phyloP scores from a whole-genome alignment of 1,140 invertebrate species.

The Drepana arcuata region DNA sequence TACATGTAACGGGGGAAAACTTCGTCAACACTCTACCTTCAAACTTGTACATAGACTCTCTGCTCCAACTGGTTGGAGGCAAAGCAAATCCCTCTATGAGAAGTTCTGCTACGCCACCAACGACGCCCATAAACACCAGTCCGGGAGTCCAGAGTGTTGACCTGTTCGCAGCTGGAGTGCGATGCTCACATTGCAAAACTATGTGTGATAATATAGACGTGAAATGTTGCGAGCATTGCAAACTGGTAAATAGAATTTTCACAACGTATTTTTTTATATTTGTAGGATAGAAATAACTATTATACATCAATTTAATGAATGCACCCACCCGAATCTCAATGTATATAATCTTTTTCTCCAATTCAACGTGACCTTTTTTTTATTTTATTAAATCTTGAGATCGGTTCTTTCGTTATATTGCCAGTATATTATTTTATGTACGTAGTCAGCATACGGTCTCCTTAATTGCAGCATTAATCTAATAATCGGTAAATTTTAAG shows the following conservation, averaged over 20 bases:
- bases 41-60: slow-evolving; percentile 73
- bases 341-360: no score
- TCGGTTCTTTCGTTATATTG: no score
- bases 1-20: slow-evolving; percentile 38
- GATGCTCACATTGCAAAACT: slow-evolving; percentile 64
- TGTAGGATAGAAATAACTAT: no score
- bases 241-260: slow-evolving; percentile 64
- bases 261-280: no score
- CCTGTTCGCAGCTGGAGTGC: slow-evolving; percentile 29
- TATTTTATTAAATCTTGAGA: no score
- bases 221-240: slow-evolving; percentile 72
- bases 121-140: slow-evolving; percentile 15
- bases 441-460: no score
- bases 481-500: no score
- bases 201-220: slow-evolving; percentile 52
- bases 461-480: no score
- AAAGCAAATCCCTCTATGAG: slow-evolving; percentile 7
- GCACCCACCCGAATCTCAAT: no score
- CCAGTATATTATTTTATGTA: no score
- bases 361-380: no score
- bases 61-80: slow-evolving; percentile 62
- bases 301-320: no score
- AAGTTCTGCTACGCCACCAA: slow-evolving; percentile 24
- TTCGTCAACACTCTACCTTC: slow-evolving; percentile 70
- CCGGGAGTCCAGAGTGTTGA: slow-evolving; percentile 33